These are phyloP conservation scores for Parapristionchus giblindavisi DNA, from an alignment of 2,888 invertebrate genomes.

Conservation along the genomic window DNA sequence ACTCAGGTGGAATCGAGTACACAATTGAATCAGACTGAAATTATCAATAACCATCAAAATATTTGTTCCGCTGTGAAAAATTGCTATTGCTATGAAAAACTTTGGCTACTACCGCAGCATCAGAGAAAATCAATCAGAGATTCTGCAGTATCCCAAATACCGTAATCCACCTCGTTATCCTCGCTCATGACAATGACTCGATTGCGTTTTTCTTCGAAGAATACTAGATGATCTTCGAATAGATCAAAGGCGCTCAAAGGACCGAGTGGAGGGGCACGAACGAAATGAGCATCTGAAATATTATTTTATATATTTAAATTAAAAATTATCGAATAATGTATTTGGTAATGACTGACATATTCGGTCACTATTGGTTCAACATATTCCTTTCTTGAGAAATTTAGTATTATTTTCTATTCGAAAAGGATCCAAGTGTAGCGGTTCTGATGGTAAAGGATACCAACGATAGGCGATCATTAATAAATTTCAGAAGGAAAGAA, in stretches of 20 bases:
- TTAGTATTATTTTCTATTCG: no score
- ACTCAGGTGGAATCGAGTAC: conserved; percentile 4
- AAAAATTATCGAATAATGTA: neutral
- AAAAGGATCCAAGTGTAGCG: no score
- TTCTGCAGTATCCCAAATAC: neutral
- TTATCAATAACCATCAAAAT: neutral
- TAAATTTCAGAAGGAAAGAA: no score
- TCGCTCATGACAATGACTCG: conserved; percentile 12
- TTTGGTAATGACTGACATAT: no score
- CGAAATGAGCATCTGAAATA: conserved; percentile 12
- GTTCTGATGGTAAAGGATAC: no score
- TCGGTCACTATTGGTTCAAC: no score
- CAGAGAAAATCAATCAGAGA: neutral
- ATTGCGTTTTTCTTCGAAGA: conserved; percentile 37
- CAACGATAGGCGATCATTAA: no score
- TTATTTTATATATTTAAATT: neutral
- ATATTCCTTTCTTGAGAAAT: no score
- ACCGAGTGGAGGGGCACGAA: conserved; percentile 30
- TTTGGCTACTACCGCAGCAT: neutral
- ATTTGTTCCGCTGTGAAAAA: neutral
- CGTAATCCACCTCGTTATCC: neutral
- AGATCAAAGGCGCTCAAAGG: conserved; percentile 31
- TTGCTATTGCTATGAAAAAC: neutral
- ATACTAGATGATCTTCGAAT: conserved; percentile 17
- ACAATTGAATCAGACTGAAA: neutral